Evolutionary conservation across 1,140 invertebrate genomes (phyloP).

Genomic region (Halictus rubicundus): DNA sequence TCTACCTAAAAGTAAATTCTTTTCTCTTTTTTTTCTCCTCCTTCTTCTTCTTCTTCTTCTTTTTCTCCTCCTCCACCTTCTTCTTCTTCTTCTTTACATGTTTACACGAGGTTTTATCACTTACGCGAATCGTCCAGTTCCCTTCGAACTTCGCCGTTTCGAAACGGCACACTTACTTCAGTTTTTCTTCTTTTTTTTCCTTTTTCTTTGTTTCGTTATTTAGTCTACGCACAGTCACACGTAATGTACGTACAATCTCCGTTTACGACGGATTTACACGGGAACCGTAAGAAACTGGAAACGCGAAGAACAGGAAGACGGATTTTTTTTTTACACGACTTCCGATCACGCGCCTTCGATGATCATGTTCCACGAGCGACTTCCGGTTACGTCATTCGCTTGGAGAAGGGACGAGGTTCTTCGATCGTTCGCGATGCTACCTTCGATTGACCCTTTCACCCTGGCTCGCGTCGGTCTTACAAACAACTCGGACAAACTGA

Average conservation of each 20-base stretch:
- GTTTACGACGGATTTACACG: slow-evolving; percentile 6
- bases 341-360: slow-evolving; percentile 20
- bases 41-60: background rate
- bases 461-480: no score
- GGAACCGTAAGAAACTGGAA: slow-evolving; percentile 51
- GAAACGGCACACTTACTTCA: slow-evolving; percentile 20
- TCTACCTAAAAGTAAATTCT: slow-evolving; percentile 33
- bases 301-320: slow-evolving; percentile 58
- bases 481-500: no score
- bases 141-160: slow-evolving; percentile 20
- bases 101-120: slow-evolving; percentile 37
- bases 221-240: slow-evolving; percentile 37
- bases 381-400: no score
- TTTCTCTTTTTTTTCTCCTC: no score
- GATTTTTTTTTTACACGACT: slow-evolving; percentile 44
- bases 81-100: slow-evolving; percentile 17
- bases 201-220: background rate
- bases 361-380: no score
- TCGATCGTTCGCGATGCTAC: no score
- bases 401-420: no score
- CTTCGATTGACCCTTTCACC: no score
- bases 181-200: no score
- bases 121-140: slow-evolving; percentile 39
- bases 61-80: no score
- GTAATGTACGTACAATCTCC: background rate